Percentiles rank a stretch among this genome's conserved stretches.
Conservation (phyloP, 2,888 invertebrate species). For the Seira ritae region DNA sequence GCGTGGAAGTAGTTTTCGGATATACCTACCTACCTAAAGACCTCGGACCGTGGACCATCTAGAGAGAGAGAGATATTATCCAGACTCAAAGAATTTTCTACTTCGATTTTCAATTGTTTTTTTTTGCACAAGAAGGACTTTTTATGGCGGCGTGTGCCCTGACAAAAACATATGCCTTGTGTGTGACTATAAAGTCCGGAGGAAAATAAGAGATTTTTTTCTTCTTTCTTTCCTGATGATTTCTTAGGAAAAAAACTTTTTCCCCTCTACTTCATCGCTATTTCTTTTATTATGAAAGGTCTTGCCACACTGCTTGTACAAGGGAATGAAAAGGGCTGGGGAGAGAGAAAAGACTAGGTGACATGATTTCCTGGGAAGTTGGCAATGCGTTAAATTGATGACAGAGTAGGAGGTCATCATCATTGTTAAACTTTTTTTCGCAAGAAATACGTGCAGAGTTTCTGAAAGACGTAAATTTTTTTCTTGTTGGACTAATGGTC, state of each 20-base stretch:
- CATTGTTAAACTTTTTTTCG: conserved; percentile 59
- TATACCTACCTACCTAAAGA: not conserved
- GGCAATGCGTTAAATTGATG: conserved; percentile 64
- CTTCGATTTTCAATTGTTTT: not conserved
- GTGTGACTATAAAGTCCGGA: not conserved
- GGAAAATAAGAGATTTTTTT: conserved; percentile 9
- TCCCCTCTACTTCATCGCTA: not conserved
- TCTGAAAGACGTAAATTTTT: conserved; percentile 20
- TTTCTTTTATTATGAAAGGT: conserved; percentile 2
- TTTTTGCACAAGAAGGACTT: too few relatives aligned
- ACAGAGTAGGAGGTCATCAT: conserved; percentile 62
- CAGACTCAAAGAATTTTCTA: not conserved
- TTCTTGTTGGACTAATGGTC: conserved; percentile 1
- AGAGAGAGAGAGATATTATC: too few relatives aligned
- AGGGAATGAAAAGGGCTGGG: not conserved
- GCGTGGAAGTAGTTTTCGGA: not conserved
- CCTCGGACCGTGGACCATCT: too few relatives aligned
- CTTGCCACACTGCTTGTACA: not conserved
- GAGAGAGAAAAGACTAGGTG: conserved; percentile 40
- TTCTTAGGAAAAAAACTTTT: conserved; percentile 16
- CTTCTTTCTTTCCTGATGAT: conserved; percentile 16
- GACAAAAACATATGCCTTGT: conserved; percentile 54
- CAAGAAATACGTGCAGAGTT: conserved; percentile 46
- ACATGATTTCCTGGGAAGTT: conserved; percentile 60
- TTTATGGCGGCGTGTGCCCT: conserved; percentile 1